Conservation (phyloP, 2,888 invertebrate genomes). For the Aleiodes testaceus region DNA sequence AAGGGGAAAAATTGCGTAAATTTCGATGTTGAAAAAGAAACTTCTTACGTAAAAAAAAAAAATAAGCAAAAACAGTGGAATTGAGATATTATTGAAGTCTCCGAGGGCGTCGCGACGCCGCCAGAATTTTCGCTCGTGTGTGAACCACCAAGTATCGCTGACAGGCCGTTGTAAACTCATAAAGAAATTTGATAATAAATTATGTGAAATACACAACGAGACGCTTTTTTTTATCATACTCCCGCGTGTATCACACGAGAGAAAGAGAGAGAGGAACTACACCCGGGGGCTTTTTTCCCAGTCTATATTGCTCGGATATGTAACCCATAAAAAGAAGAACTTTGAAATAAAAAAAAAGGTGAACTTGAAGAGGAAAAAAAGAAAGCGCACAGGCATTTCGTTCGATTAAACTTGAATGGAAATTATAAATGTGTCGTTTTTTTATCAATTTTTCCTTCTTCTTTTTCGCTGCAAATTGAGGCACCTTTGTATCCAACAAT, state of each 20-base stretch:
- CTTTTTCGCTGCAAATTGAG: not conserved
- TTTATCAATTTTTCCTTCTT: too few species aligned
- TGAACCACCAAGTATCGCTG: constrained; percentile 51
- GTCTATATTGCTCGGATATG: constrained; percentile 61
- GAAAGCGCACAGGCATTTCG: not conserved
- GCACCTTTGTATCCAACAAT: constrained; percentile 18
- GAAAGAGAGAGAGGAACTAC: constrained; percentile 49
- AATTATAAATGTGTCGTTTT: too few species aligned
- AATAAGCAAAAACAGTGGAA: constrained; percentile 41
- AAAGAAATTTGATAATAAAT: constrained; percentile 72
- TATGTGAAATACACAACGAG: constrained; percentile 48
- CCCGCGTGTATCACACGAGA: constrained; percentile 45
- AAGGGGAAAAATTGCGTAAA: too few species aligned
- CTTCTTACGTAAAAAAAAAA: constrained; percentile 6
- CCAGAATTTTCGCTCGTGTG: constrained; percentile 42
- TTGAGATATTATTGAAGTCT: constrained; percentile 34
- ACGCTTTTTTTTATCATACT: constrained; percentile 32
- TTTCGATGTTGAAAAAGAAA: too few species aligned
- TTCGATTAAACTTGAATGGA: not conserved
- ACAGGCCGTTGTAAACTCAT: constrained; percentile 69
- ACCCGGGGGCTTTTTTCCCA: constrained; percentile 37
- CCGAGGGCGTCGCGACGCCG: constrained; percentile 36
- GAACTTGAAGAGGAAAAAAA: constrained; percentile 20
- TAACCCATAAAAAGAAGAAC: constrained; percentile 64
- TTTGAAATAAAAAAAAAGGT: constrained; percentile 17